Percentiles rank a stretch among this genome's conserved stretches.
phyloP scores from a whole-genome alignment of 2,888 invertebrate species.

The Pteria penguin region DNA sequence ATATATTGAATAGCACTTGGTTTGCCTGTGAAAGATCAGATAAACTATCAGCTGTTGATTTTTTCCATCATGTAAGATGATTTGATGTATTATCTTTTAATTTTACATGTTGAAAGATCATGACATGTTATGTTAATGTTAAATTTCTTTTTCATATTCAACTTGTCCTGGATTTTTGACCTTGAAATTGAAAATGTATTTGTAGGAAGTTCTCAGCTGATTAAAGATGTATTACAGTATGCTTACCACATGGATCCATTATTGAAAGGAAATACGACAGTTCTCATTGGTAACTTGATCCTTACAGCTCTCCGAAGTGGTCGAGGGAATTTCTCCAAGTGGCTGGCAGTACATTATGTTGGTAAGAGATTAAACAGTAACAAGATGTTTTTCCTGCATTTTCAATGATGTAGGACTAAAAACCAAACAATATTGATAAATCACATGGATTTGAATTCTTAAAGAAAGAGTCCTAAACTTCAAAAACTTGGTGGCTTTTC shows the following conservation, averaged over 20 bases:
- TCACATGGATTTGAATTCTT: too few species aligned
- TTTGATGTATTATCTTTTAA: not conserved
- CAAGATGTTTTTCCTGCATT: too few species aligned
- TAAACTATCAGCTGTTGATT: not conserved
- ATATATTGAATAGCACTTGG: too few species aligned
- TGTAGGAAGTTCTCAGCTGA: slow-evolving; percentile 81
- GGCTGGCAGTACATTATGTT: slow-evolving; percentile 51
- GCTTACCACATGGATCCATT: slow-evolving; percentile 90
- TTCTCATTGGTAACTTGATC: slow-evolving; percentile 86
- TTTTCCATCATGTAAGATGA: not conserved
- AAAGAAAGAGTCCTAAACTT: too few species aligned
- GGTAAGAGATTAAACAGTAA: too few species aligned
- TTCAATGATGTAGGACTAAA: too few species aligned
- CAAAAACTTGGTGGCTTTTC: too few species aligned
- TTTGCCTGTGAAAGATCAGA: not conserved
- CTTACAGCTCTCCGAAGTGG: slow-evolving; percentile 76
- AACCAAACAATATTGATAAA: too few species aligned
- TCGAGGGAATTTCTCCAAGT: slow-evolving; percentile 68
- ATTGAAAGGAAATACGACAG: slow-evolving; percentile 87
- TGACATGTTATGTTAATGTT: not conserved
- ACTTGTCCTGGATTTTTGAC: too few species aligned
- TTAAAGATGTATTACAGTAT: slow-evolving; percentile 87
- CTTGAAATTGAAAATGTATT: too few species aligned
- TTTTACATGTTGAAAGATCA: not conserved
- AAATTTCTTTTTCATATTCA: not conserved